phyloP scores from a whole-genome alignment of 2,113 vertebrate species.

The Blennius ocellaris region DNA sequence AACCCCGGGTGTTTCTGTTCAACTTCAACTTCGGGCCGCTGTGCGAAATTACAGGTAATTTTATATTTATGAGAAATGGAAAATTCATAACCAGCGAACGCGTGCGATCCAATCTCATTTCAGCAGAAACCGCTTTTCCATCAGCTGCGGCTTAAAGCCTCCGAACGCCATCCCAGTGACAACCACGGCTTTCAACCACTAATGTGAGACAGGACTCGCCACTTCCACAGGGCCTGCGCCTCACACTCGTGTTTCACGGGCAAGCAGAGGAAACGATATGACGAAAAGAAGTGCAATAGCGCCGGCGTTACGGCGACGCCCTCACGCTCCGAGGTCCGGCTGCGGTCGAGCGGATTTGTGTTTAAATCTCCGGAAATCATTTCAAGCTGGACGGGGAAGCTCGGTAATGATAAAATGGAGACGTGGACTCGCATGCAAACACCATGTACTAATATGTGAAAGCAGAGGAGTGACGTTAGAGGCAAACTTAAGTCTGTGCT shows the following conservation, averaged over 20 bases:
- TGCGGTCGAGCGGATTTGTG: slow-evolving; percentile 55
- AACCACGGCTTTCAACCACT: slow-evolving; percentile 29
- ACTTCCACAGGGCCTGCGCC: slow-evolving; percentile 18
- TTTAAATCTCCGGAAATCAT: slow-evolving; percentile 65
- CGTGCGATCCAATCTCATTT: slow-evolving; percentile 36
- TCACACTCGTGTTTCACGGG: slow-evolving; percentile 10
- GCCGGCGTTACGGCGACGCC: slow-evolving; percentile 19
- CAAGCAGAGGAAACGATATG: slow-evolving; percentile 26
- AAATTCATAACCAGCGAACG: slow-evolving; percentile 27
- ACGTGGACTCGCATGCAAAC: slow-evolving; percentile 2
- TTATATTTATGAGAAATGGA: slow-evolving; percentile 27
- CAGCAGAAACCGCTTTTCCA: slow-evolving; percentile 35
- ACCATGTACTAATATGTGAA: slow-evolving; percentile 41
- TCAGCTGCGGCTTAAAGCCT: slow-evolving; percentile 16
- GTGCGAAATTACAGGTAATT: slow-evolving; percentile 29
- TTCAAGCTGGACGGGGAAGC: slow-evolving; percentile 56
- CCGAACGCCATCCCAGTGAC: slow-evolving; percentile 26
- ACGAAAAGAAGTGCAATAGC: slow-evolving; percentile 35
- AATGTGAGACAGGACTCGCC: slow-evolving; percentile 29
- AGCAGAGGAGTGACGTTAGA: not conserved
- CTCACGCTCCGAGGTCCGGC: slow-evolving; percentile 43
- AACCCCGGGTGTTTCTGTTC: slow-evolving; percentile 9
- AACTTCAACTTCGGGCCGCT: not conserved
- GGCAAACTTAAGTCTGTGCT: not conserved
- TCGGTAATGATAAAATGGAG: slow-evolving; percentile 41